These are phyloP conservation scores for Ondatra zibethicus DNA, from an alignment of 2,113 vertebrate species.

Conservation along the genomic window DNA sequence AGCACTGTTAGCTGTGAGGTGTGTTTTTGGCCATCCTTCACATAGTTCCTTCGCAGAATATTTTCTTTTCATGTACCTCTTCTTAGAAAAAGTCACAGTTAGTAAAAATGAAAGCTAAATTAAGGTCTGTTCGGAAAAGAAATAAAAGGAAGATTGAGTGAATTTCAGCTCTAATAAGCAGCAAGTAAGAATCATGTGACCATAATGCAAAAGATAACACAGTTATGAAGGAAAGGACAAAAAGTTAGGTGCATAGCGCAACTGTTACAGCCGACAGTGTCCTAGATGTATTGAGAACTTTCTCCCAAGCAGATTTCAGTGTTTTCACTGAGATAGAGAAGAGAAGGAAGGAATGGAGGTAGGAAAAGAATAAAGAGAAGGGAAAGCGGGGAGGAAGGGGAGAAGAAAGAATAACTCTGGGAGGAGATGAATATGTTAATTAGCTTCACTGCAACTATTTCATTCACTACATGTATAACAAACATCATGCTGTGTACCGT, in stretches of 20 bases:
- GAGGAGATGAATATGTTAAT: neutral
- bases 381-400: rapidly evolving
- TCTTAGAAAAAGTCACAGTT: neutral
- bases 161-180: slow-evolving; percentile 17
- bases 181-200: neutral
- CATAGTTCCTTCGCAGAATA: neutral
- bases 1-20: neutral
- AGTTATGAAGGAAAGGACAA: neutral
- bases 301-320: neutral
- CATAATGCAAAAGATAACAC: neutral
- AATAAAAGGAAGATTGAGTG: neutral
- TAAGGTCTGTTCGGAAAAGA: neutral
- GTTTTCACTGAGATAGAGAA: neutral
- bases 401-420: neutral
- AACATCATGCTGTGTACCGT: neutral
- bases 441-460: neutral
- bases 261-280: too few species aligned
- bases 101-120: neutral
- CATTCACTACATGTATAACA: neutral
- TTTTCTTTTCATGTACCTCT: neutral
- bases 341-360: neutral
- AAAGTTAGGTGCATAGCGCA: neutral
- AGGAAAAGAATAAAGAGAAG: too few species aligned
- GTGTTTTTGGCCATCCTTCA: neutral
- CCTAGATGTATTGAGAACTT: neutral